A percentile compares a stretch with the other conserved stretches of the same genome.
phyloP scores from a whole-genome alignment of 2,888 invertebrate genomes.

The Dicyrtomina minuta region DNA sequence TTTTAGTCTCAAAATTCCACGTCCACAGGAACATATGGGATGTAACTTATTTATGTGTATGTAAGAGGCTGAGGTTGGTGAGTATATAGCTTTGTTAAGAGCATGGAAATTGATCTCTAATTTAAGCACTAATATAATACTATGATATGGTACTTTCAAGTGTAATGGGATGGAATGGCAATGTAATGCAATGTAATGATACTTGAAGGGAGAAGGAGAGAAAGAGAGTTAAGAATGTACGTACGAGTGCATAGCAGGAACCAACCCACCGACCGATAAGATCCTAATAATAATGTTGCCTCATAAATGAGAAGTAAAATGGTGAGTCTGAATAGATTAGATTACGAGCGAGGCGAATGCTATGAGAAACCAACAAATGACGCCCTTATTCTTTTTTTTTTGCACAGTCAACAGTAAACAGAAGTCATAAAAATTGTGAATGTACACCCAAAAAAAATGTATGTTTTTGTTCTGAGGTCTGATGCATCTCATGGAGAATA shows the following conservation, averaged over 20 bases:
- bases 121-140: too few species aligned
- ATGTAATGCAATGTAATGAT: too few species aligned
- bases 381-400: background rate
- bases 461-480: background rate
- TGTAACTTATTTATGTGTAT: too few species aligned
- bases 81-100: too few species aligned
- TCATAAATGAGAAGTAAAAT: too few species aligned
- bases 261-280: background rate
- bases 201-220: background rate
- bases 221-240: background rate
- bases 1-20: background rate
- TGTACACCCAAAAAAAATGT: background rate
- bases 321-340: too few species aligned
- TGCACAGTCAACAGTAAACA: conserved; percentile 7
- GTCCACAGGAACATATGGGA: too few species aligned
- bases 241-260: background rate
- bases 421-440: conserved; percentile 1
- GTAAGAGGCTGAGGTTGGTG: too few species aligned
- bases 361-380: conserved; percentile 4
- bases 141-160: too few species aligned
- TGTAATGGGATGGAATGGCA: too few species aligned
- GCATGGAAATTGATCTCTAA: too few species aligned
- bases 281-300: background rate
- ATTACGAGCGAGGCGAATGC: background rate
- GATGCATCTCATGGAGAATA: background rate